These are phyloP conservation scores for Drepanosiphum platanoidis DNA, from an alignment of 2,888 invertebrate species.

Conservation along the genomic window DNA sequence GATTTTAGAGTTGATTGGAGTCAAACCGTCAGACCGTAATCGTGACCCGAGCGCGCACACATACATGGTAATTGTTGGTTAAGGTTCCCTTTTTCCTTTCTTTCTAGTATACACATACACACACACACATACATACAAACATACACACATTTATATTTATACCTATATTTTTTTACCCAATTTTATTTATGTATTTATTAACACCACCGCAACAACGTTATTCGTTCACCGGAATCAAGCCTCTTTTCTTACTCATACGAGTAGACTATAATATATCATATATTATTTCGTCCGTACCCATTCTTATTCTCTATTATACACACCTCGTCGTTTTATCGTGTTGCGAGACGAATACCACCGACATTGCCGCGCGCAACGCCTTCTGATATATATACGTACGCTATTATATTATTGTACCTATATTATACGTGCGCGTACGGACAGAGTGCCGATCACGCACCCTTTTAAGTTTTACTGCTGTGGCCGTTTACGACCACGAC, in stretches of 20 bases:
- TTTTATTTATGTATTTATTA: constrained; percentile 56
- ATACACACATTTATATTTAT: neutral
- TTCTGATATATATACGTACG: too few relatives aligned
- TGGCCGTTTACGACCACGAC: constrained; percentile 43
- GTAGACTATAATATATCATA: neutral
- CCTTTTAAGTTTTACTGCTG: constrained; percentile 50
- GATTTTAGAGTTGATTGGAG: constrained; percentile 62
- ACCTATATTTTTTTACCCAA: constrained; percentile 35
- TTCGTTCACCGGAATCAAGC: neutral
- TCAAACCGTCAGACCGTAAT: constrained; percentile 61
- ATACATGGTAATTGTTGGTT: constrained; percentile 54
- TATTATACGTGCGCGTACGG: neutral
- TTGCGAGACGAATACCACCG: neutral
- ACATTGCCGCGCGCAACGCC: neutral
- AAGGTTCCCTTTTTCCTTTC: constrained; percentile 41
- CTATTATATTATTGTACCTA: neutral
- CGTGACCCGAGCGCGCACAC: constrained; percentile 44
- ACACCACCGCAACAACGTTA: constrained; percentile 27
- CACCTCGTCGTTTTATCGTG: neutral
- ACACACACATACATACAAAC: too few relatives aligned
- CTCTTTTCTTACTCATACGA: too few relatives aligned
- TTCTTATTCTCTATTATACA: neutral
- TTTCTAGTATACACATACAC: constrained; percentile 1
- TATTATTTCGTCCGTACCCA: neutral
- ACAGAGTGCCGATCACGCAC: constrained; percentile 21